Conservation (phyloP, 1,140 invertebrate genomes). For the Zaprionus kolodkinae region DNA sequence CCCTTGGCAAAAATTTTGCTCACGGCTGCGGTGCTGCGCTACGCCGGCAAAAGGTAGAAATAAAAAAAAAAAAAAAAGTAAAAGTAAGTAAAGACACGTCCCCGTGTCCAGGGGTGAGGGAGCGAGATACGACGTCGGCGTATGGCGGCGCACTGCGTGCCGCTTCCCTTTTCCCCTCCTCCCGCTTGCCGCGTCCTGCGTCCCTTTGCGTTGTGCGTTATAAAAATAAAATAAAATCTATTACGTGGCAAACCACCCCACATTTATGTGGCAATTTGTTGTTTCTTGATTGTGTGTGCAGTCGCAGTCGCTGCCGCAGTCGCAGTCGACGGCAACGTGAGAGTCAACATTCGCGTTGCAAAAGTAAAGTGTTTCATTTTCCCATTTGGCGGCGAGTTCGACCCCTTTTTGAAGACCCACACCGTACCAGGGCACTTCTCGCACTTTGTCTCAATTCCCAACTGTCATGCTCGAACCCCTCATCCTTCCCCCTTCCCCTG, state of each 20-base stretch:
- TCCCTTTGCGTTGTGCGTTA: constrained; percentile 44
- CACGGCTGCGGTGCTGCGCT: constrained; percentile 14
- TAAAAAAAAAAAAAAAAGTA: constrained; percentile 67
- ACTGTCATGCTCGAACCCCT: constrained; percentile 54
- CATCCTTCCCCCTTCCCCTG: background rate
- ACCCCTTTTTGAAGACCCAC: constrained; percentile 61
- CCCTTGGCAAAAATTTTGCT: constrained; percentile 30
- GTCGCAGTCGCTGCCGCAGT: background rate
- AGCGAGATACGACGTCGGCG: background rate
- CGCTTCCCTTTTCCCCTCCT: background rate
- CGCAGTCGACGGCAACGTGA: background rate
- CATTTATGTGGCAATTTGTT: constrained; percentile 84
- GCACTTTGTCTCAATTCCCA: constrained; percentile 81
- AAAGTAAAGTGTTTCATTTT: constrained; percentile 84
- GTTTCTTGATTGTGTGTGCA: constrained; percentile 77
- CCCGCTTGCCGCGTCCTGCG: background rate
- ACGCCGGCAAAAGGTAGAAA: constrained; percentile 38
- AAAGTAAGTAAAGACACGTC: constrained; percentile 68
- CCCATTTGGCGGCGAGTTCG: constrained; percentile 69
- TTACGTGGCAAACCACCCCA: constrained; percentile 84
- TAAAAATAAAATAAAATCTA: constrained; percentile 84
- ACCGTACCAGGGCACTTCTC: constrained; percentile 45
- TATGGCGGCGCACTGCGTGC: background rate
- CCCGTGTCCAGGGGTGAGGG: background rate
- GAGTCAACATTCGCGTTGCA: background rate